Conservation (phyloP, 1,140 invertebrate genomes). For the Whitmania pigra region DNA sequence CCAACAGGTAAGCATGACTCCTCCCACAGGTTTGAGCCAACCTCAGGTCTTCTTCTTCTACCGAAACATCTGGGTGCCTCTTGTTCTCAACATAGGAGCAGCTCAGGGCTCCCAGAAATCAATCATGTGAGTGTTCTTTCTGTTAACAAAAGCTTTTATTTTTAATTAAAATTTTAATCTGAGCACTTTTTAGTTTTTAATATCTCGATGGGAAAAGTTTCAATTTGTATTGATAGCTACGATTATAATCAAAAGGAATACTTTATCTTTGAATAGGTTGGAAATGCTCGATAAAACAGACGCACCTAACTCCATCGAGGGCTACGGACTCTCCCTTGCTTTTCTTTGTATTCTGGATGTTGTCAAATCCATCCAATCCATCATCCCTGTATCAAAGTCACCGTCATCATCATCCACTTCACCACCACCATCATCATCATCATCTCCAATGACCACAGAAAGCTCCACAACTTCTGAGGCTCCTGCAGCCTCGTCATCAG, state of each 20-base stretch:
- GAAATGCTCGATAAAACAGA: slow-evolving; percentile 90
- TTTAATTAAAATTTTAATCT: not conserved
- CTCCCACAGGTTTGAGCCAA: not conserved
- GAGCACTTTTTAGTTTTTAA: not conserved
- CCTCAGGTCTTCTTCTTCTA: slow-evolving; percentile 84
- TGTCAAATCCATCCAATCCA: slow-evolving; percentile 37
- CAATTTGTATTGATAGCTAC: too few species aligned
- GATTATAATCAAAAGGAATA: too few species aligned
- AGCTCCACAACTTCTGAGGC: too few species aligned
- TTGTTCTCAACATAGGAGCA: slow-evolving; percentile 58
- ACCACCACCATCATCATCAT: too few species aligned
- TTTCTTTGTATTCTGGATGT: slow-evolving; percentile 82
- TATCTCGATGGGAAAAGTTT: not conserved
- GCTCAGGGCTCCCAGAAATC: slow-evolving; percentile 72
- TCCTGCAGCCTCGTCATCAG: too few species aligned
- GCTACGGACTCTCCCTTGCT: slow-evolving; percentile 85
- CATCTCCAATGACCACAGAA: too few species aligned
- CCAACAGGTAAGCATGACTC: not conserved
- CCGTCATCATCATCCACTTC: slow-evolving; percentile 19
- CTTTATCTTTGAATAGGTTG: slow-evolving; percentile 50
- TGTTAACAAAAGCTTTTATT: not conserved
- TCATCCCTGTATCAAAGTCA: slow-evolving; percentile 32
- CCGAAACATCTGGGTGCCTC: slow-evolving; percentile 75
- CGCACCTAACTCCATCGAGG: slow-evolving; percentile 77
- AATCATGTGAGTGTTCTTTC: slow-evolving; percentile 59